Percentiles rank a stretch among this genome's conserved stretches.
These are phyloP conservation scores for Solenopsis fugax DNA, from an alignment of 1,140 invertebrate species.

Conservation along the genomic window DNA sequence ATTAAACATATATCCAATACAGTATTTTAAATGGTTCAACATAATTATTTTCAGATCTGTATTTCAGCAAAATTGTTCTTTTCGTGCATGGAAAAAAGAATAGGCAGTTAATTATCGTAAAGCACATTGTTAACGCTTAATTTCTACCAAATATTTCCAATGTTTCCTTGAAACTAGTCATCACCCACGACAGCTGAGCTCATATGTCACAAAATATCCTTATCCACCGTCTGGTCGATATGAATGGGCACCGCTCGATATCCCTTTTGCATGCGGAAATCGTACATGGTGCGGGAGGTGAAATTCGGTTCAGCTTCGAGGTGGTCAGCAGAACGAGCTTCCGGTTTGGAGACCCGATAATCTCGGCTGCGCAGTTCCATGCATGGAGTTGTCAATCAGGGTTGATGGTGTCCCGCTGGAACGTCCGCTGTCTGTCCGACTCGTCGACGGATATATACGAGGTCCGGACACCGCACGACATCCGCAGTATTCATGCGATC, in stretches of 20 bases:
- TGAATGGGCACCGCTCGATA: conserved; percentile 66
- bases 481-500: conserved; percentile 77
- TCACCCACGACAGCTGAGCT: conserved; percentile 52
- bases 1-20: too few species aligned
- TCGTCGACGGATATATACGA: conserved; percentile 76
- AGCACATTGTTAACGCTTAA: not conserved
- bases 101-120: not conserved
- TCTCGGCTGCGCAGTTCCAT: conserved; percentile 74
- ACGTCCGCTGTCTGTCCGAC: conserved; percentile 74
- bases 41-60: too few species aligned
- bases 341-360: conserved; percentile 76
- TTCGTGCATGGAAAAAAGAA: not conserved
- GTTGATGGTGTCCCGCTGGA: conserved; percentile 76
- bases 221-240: conserved; percentile 63
- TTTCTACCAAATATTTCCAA: conserved; percentile 31
- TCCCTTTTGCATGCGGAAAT: conserved; percentile 77
- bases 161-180: conserved; percentile 26
- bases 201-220: conserved; percentile 69
- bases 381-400: conserved; percentile 77
- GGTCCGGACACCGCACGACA: conserved; percentile 75
- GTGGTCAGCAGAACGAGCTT: conserved; percentile 78
- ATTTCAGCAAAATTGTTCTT: too few species aligned
- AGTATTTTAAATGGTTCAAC: too few species aligned
- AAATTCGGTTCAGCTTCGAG: conserved; percentile 74
- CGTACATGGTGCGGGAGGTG: conserved; percentile 71